Percentiles rank a stretch among this genome's conserved stretches.
These are phyloP conservation scores for Brachyopa scutellaris DNA, from an alignment of 2,888 invertebrate genomes.

Conservation along the genomic window DNA sequence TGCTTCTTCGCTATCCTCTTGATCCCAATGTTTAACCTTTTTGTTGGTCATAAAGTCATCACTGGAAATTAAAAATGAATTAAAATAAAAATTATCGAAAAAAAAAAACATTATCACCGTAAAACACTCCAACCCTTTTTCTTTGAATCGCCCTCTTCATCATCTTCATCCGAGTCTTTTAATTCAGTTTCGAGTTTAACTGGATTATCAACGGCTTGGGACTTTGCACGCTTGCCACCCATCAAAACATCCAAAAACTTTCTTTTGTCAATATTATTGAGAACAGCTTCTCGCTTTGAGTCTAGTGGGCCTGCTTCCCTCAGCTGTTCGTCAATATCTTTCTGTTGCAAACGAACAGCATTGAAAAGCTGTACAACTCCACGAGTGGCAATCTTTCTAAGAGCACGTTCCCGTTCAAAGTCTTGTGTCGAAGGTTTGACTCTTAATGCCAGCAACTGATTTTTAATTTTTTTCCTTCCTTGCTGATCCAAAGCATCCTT, in stretches of 20 bases:
- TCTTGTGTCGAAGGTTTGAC: slow-evolving; percentile 90
- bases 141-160: slow-evolving; percentile 78
- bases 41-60: slow-evolving; percentile 96
- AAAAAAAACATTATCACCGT: slow-evolving; percentile 77
- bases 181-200: slow-evolving; percentile 83
- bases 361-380: slow-evolving; percentile 97
- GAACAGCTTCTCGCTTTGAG: slow-evolving; percentile 88
- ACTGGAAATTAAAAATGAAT: slow-evolving; percentile 78
- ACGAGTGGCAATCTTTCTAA: slow-evolving; percentile 93
- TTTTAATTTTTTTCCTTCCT: slow-evolving; percentile 79
- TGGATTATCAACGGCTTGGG: slow-evolving; percentile 82
- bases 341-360: slow-evolving; percentile 93
- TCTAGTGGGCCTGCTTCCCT: slow-evolving; percentile 89
- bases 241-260: slow-evolving; percentile 90
- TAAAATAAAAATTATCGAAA: neutral
- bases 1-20: slow-evolving; percentile 82
- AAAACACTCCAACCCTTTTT: slow-evolving; percentile 86
- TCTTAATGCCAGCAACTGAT: slow-evolving; percentile 84
- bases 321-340: slow-evolving; percentile 87
- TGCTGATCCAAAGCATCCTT: slow-evolving; percentile 75
- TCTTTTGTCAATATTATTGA: slow-evolving; percentile 88
- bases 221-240: slow-evolving; percentile 85
- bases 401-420: slow-evolving; percentile 88
- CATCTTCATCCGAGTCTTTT: slow-evolving; percentile 82
- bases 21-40: slow-evolving; percentile 96